Evolutionary conservation across 2,888 invertebrate species (phyloP).

Genomic region (Habrosyne pyritoides): DNA sequence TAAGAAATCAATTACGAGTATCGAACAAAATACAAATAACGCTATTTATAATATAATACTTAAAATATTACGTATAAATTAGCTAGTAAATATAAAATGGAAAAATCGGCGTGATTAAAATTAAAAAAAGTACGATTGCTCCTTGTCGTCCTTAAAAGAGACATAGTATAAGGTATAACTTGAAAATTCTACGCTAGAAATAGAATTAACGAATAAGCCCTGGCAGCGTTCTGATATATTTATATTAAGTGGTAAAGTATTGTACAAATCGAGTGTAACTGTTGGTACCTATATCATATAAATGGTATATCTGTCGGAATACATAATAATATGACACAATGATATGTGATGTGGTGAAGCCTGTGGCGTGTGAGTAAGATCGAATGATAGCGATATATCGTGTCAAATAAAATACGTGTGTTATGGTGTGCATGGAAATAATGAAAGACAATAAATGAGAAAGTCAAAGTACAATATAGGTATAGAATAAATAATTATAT

Average conservation of each 20-base stretch:
- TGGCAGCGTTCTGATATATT: constrained; percentile 53
- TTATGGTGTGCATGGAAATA: constrained; percentile 72
- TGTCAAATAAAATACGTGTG: constrained; percentile 59
- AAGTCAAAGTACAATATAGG: constrained; percentile 60
- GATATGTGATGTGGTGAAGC: constrained; percentile 59
- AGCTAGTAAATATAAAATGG: constrained; percentile 65
- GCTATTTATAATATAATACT: constrained; percentile 49
- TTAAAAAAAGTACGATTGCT: constrained; percentile 51
- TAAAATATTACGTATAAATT: constrained; percentile 60
- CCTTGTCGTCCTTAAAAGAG: constrained; percentile 55
- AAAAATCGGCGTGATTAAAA: constrained; percentile 70
- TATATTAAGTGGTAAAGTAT: constrained; percentile 46
- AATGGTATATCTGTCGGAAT: constrained; percentile 33
- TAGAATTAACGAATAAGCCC: constrained; percentile 67
- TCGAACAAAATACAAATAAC: constrained; percentile 44
- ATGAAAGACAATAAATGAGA: constrained; percentile 72
- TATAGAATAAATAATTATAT: constrained; percentile 51
- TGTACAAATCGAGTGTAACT: constrained; percentile 50
- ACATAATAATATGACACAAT: constrained; percentile 33
- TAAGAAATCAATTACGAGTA: constrained; percentile 37
- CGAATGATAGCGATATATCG: constrained; percentile 59
- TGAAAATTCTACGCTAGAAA: constrained; percentile 74
- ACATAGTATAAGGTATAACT: constrained; percentile 53
- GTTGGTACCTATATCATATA: constrained; percentile 41
- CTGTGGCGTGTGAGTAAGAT: constrained; percentile 51